A percentile compares a stretch with the other conserved stretches of the same genome.
These are phyloP conservation scores for Sternotherus odoratus DNA, from an alignment of 2,797 vertebrate genomes.

Conservation along the genomic window DNA sequence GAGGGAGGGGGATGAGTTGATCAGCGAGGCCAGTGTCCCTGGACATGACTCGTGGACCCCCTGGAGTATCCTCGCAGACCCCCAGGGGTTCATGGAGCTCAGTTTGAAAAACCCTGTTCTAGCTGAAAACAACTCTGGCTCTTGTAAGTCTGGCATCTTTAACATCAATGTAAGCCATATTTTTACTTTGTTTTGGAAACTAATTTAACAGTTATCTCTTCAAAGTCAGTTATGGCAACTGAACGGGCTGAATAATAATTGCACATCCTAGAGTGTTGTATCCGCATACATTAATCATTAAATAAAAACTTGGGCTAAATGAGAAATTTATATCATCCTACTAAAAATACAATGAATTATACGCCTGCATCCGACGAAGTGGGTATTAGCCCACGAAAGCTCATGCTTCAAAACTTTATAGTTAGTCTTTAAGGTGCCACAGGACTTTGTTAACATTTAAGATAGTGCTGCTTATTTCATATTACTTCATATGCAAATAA, in stretches of 20 bases:
- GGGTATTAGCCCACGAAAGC: no score
- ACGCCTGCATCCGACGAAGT: no score
- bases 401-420: no score
- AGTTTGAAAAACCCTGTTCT: no score
- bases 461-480: not conserved
- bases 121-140: not conserved
- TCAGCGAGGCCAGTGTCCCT: no score
- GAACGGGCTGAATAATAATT: not conserved
- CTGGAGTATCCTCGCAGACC: no score
- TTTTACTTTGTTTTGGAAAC: not conserved
- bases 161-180: not conserved
- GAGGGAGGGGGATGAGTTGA: no score
- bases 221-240: not conserved
- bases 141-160: not conserved
- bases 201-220: not conserved
- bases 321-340: fast-evolving
- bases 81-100: no score
- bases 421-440: no score
- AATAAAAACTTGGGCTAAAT: not conserved
- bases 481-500: not conserved
- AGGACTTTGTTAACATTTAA: no score
- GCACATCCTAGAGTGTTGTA: not conserved
- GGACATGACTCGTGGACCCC: no score
- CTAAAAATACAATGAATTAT: not conserved
- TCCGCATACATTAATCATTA: not conserved